Base-by-base conservation (phyloP, 2,888 invertebrate genomes). In the Vesta saturnalis region DNA sequence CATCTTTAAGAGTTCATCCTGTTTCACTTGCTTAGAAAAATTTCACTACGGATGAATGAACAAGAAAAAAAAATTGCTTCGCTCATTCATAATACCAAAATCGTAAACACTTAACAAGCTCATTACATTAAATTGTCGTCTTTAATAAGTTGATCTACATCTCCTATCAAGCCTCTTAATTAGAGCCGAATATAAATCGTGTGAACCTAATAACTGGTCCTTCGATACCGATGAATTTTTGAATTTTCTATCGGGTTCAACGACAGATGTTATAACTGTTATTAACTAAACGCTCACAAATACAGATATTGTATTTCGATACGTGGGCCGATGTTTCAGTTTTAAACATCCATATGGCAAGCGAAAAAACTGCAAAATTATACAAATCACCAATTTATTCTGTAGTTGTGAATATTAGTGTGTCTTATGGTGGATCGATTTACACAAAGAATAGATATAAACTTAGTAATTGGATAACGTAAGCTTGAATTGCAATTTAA, bases 1-100 rank as follows among this genome's bases (percentile, higher is more conserved):
- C 15, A 47, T 16, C 15, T n/a, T 5, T 35, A 19, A 56, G 57
- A 65, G 64, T 60, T 60, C 65, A 65, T 65, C 65, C 65, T 43
- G 65, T 60, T 52, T 10, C 35, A 16, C 5, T 43, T 12, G 10
- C 14, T 43, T 43, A 2, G 5, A 49, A 49, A 49, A 49, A 49
- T 52, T 3, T 6, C 8, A 39, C 12, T n/a, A 10, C 39, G 39
- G 39, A 39, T 39, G 39, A 39, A 39, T 39, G 39, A n/a, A n/a
- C 39, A 39, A 8, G 39, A 10, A 39, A 39, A 39, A 39, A 39
- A 6, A 23, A 23, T 23, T 23, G 23, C 23, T 23, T 2, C 39
- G 12, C n/a, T 39, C 39, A 39, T 39, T 39, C 39, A 39, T 39
- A 6, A n/a, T 39, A 39, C 8, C 39, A 39, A 39, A 39, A 39